Conservation (phyloP, 2,113 vertebrate genomes). For the Chlorodrepanis virens region DNA sequence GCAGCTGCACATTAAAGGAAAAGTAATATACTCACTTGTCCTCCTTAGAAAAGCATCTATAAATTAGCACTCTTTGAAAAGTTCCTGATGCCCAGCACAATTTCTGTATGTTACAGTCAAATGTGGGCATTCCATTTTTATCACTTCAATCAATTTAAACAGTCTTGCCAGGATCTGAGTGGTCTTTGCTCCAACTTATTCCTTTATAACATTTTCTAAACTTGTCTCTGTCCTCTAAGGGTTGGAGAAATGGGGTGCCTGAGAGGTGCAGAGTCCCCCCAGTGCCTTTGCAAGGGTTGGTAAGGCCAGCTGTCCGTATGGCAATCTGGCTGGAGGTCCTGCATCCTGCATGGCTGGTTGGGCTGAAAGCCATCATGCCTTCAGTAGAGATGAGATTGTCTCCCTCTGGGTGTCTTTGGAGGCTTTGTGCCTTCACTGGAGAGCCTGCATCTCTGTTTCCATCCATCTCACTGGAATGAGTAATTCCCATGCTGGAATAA, state of each 20-base stretch:
- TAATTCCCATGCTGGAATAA: background rate
- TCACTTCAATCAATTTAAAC: background rate
- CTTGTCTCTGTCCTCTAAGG: background rate
- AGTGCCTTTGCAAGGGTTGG: background rate
- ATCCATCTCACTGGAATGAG: background rate
- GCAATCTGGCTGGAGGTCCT: background rate
- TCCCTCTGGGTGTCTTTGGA: background rate
- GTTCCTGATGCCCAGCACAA: background rate
- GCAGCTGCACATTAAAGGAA: conserved; percentile 53
- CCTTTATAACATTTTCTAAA: background rate
- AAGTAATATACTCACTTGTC: conserved; percentile 25
- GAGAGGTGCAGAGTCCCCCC: background rate
- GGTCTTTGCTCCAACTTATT: background rate
- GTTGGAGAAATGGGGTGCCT: background rate
- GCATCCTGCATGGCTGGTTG: accelerated
- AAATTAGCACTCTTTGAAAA: conserved; percentile 47
- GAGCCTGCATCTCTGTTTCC: background rate
- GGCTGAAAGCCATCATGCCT: background rate
- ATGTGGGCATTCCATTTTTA: background rate
- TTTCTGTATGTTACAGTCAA: background rate
- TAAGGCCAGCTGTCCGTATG: background rate
- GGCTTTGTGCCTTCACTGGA: background rate
- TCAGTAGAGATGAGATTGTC: accelerated
- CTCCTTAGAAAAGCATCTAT: conserved; percentile 45
- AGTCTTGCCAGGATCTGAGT: background rate